phyloP scores from a whole-genome alignment of 2,888 invertebrate genomes.

The Unio delphinus region DNA sequence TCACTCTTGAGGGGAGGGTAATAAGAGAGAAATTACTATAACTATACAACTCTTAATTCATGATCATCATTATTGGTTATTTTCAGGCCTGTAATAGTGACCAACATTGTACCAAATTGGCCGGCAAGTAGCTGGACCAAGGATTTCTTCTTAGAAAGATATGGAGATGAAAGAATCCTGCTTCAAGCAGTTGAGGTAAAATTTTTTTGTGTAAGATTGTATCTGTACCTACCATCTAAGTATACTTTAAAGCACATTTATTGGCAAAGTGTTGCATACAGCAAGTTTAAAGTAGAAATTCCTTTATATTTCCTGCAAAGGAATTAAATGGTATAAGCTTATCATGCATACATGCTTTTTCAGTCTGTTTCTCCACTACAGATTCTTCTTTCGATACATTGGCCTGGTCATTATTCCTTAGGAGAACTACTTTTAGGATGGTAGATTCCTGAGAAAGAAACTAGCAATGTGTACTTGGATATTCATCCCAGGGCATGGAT shows the following conservation, averaged over 20 bases:
- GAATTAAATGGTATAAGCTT: background rate
- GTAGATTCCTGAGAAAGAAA: too few relatives aligned
- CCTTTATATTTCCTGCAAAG: background rate
- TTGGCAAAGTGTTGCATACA: too few relatives aligned
- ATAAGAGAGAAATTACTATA: too few relatives aligned
- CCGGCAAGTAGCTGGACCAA: conserved; percentile 63
- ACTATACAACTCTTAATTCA: background rate
- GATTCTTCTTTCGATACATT: too few relatives aligned
- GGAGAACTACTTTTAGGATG: too few relatives aligned
- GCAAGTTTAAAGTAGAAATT: too few relatives aligned
- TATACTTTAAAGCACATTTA: too few relatives aligned
- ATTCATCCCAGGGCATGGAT: too few relatives aligned
- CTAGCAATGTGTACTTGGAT: too few relatives aligned
- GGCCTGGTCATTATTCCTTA: too few relatives aligned
- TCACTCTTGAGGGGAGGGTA: too few relatives aligned
- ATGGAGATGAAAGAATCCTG: conserved; percentile 59
- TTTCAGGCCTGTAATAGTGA: conserved; percentile 67
- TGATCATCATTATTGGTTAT: background rate
- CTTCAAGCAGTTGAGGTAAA: conserved; percentile 62
- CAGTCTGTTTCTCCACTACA: too few relatives aligned
- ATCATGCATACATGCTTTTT: background rate
- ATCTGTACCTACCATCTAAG: background rate
- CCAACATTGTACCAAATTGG: conserved; percentile 65
- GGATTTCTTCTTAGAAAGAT: conserved; percentile 57
- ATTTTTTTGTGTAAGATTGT: background rate